Conservation (phyloP, 2,797 vertebrate species). For the Sebastes oblongus region DNA sequence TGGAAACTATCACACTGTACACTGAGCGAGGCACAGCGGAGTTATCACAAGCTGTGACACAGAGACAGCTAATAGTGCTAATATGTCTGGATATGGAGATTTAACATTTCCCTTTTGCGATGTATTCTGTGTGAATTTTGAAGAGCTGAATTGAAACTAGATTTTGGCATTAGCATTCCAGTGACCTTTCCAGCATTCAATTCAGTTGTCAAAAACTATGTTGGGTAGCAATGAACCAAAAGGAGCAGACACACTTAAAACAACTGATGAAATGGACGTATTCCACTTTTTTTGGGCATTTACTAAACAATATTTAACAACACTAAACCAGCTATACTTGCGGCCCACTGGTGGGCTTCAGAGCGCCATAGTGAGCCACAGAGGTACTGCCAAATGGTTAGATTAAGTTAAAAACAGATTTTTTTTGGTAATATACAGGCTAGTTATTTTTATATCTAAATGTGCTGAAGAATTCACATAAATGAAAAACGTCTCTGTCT, state of each 20-base stretch:
- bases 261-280: constrained; percentile 20
- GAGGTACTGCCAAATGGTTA: no score
- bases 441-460: no score
- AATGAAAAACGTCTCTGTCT: no score
- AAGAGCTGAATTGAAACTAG: constrained; percentile 44
- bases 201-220: constrained; percentile 40
- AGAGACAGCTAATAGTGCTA: constrained; percentile 33
- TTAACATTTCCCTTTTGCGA: constrained; percentile 36
- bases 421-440: not conserved
- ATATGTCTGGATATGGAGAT: constrained; percentile 18
- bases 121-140: constrained; percentile 34
- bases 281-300: constrained; percentile 14
- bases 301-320: not conserved
- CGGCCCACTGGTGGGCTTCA: not conserved
- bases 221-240: constrained; percentile 17
- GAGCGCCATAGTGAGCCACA: not conserved
- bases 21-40: not conserved
- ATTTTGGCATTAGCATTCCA: constrained; percentile 57
- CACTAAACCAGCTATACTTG: not conserved
- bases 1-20: constrained; percentile 33
- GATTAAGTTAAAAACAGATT: not conserved
- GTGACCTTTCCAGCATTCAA: constrained; percentile 64
- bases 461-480: no score
- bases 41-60: constrained; percentile 25
- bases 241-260: constrained; percentile 27